These are phyloP conservation scores for Xiphophorus hellerii DNA, from an alignment of 2,113 vertebrate genomes.

Conservation along the genomic window DNA sequence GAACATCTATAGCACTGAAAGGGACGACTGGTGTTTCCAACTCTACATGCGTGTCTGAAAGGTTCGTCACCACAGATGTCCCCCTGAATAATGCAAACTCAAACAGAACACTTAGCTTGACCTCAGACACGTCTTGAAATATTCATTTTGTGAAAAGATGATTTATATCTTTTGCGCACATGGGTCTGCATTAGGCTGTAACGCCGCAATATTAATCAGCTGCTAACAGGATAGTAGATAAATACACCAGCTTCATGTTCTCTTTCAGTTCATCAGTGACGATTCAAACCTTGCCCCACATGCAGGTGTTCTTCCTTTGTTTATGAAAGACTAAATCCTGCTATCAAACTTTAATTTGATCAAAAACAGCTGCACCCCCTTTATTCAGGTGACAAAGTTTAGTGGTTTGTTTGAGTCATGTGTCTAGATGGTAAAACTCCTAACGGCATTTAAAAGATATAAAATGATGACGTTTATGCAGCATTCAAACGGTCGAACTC, in stretches of 20 bases:
- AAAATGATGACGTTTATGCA: too few species aligned
- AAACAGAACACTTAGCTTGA: conserved; percentile 43
- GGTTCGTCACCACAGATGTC: conserved; percentile 34
- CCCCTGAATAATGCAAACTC: conserved; percentile 58
- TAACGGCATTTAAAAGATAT: too few species aligned
- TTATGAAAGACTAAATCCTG: not conserved
- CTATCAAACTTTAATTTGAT: not conserved
- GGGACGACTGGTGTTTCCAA: conserved; percentile 56
- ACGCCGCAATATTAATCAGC: not conserved
- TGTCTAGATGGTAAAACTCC: too few species aligned
- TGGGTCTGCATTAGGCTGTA: not conserved
- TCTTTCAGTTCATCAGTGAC: not conserved
- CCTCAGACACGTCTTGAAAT: conserved; percentile 32
- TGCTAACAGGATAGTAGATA: not conserved
- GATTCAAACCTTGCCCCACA: not conserved
- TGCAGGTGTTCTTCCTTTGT: not conserved
- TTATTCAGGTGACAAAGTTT: not conserved
- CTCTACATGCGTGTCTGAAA: conserved; percentile 35
- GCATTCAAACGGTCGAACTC: not conserved
- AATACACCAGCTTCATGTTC: not conserved
- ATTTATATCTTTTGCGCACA: not conserved
- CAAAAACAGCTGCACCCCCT: not conserved
- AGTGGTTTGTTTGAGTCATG: too few species aligned
- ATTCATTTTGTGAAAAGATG: conserved; percentile 3
- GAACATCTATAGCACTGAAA: conserved; percentile 32